Evolutionary conservation across 2,797 vertebrate species (phyloP), one percentile per base, ranked within the genome.

Genomic region (Chloroceryle inda): DNA sequence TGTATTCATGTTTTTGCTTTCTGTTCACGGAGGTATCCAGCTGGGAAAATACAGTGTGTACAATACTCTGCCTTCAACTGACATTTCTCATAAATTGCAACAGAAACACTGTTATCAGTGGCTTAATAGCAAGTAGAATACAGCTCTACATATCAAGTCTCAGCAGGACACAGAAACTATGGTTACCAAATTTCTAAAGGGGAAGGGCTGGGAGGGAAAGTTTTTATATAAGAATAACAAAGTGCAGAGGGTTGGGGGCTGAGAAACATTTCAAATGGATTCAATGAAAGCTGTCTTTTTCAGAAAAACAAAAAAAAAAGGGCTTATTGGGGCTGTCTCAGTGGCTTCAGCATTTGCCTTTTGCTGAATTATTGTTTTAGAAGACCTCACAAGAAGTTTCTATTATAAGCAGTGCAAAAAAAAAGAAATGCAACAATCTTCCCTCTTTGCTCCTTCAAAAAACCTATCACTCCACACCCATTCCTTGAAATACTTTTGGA

Each of bases 31-130:
- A 98, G 96, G 94, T 90, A 98, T 98, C 98, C 98, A 98, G 98
- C 98, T 98, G 98, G 97, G 98, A 98, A 98, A 98, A 98, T 98
- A 97, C 52, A 98, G 97, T 97, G 97, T 98, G 97, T 98, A 98
- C 98, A 98, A 97, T 98, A 96, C 94, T 98, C 95, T 98, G 98
- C 97, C 97, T 98, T 98, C 98, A 97, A 91, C 97, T 98, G 98
- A 98, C 98, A 98, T 98, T 97, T 98, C 97, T 98, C 94, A 98
- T 98, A 98, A 98, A 98, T 98, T 98, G 97, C 98, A 97, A 95
- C 94, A 98, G 98, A 98, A 98, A 98, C 97, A 98, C 97, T 98
- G 97, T 98, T 98, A 98, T 98, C 98, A 98, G 97, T 96, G 96
- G 97, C 97, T 98, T 98, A 98, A 98, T 98, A 98, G 97, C 97